Percentiles rank a stretch among this genome's conserved stretches.
These are phyloP conservation scores for Octodonta nipae DNA, from an alignment of 2,888 invertebrate species.

Conservation along the genomic window DNA sequence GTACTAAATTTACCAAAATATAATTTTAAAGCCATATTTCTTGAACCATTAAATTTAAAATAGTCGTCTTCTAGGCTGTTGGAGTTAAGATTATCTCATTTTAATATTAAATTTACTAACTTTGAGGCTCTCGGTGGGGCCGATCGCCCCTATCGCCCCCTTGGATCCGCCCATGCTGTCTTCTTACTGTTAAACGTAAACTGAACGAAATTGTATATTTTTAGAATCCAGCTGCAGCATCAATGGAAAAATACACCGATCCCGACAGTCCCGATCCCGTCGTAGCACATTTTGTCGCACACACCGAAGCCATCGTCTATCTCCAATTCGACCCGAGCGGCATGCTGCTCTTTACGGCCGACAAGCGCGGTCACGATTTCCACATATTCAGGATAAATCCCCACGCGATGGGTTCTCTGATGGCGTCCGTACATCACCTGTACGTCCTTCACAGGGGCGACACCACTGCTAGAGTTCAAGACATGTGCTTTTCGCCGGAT, in stretches of 20 bases:
- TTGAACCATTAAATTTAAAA: too few relatives aligned
- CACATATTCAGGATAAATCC: slow-evolving; percentile 89
- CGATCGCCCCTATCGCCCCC: too few relatives aligned
- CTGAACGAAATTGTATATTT: too few relatives aligned
- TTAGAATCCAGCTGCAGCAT: slow-evolving; percentile 8
- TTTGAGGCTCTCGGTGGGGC: too few relatives aligned
- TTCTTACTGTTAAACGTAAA: too few relatives aligned
- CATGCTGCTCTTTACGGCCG: slow-evolving; percentile 77
- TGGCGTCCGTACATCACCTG: slow-evolving; percentile 86
- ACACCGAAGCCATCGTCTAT: slow-evolving; percentile 77
- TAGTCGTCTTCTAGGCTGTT: too few relatives aligned
- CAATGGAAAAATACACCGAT: slow-evolving; percentile 21
- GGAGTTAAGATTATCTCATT: too few relatives aligned
- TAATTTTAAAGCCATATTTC: too few relatives aligned
- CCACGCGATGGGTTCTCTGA: slow-evolving; percentile 66
- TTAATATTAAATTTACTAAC: too few relatives aligned
- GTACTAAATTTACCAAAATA: too few relatives aligned
- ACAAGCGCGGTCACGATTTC: slow-evolving; percentile 87
- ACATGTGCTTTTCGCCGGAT: slow-evolving; percentile 83
- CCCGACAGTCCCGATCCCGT: slow-evolving; percentile 40
- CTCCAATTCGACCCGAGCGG: slow-evolving; percentile 86
- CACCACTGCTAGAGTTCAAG: slow-evolving; percentile 88
- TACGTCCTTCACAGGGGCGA: slow-evolving; percentile 91
- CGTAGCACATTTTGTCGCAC: slow-evolving; percentile 77
- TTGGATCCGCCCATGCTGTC: too few relatives aligned